These are phyloP conservation scores for Drosophila mulleri DNA, from an alignment of 2,888 invertebrate species.

Conservation along the genomic window DNA sequence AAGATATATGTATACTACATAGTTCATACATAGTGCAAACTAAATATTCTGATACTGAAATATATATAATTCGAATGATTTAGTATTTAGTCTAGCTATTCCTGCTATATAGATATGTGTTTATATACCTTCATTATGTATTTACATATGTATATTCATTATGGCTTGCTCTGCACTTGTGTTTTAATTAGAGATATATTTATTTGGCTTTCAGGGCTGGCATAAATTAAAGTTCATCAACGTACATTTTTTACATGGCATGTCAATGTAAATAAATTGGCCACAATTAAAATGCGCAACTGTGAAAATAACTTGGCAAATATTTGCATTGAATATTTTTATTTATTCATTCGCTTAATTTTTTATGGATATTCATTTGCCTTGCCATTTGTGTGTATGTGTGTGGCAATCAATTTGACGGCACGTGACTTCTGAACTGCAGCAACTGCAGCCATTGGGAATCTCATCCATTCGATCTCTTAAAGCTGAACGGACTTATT, in stretches of 20 bases:
- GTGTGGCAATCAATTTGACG: slow-evolving; percentile 47
- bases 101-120: no score
- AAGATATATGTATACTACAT: no score
- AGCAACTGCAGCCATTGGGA: slow-evolving; percentile 44
- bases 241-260: slow-evolving; percentile 25
- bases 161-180: neutral
- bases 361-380: neutral
- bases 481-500: slow-evolving; percentile 58
- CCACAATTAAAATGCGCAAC: slow-evolving; percentile 42
- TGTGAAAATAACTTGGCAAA: slow-evolving; percentile 41
- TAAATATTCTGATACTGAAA: no score
- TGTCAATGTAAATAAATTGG: slow-evolving; percentile 22
- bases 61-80: no score
- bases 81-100: no score
- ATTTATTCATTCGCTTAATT: slow-evolving; percentile 3
- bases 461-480: slow-evolving; percentile 12
- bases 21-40: no score
- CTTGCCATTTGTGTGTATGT: slow-evolving; percentile 3
- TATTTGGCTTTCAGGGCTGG: slow-evolving; percentile 37
- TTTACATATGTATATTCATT: no score
- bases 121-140: no score
- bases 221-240: slow-evolving; percentile 44
- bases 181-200: slow-evolving; percentile 49
- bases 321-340: slow-evolving; percentile 38
- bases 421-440: slow-evolving; percentile 54